Evolutionary conservation across 2,888 invertebrate genomes (phyloP).

Genomic region (Theristus sp.): DNA sequence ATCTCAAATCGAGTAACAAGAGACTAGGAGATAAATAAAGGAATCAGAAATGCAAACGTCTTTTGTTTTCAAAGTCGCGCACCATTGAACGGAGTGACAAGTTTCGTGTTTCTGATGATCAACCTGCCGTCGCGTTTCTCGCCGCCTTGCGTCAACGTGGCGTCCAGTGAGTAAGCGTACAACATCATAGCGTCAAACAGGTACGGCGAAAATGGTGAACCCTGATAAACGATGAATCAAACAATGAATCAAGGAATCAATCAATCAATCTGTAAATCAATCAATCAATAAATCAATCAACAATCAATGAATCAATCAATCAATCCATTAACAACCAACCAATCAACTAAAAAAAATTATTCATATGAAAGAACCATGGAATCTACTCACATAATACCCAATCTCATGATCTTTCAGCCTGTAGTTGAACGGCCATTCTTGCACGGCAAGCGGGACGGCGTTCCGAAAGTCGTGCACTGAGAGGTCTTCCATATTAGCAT

Average conservation of each 20-base stretch:
- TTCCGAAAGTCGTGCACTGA: neutral
- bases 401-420: neutral
- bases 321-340: neutral
- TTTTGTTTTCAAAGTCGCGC: too few species aligned
- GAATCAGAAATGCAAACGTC: too few species aligned
- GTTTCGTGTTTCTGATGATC: neutral
- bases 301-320: neutral
- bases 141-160: neutral
- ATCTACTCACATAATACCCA: conserved; percentile 3
- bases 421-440: conserved; percentile 1
- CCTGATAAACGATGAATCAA: neutral
- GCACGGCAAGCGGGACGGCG: neutral
- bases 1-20: too few species aligned
- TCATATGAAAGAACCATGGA: too few species aligned
- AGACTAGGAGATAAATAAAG: too few species aligned
- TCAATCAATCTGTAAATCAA: neutral
- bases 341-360: too few species aligned
- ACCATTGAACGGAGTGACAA: neutral
- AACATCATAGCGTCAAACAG: neutral
- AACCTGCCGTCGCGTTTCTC: neutral
- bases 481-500: neutral
- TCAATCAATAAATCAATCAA: neutral
- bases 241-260: neutral
- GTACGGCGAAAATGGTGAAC: conserved; percentile 1
- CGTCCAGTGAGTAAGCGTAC: neutral